Evolutionary conservation across 2,113 vertebrate species (phyloP).

Genomic region (Malurus alboscapulatus): DNA sequence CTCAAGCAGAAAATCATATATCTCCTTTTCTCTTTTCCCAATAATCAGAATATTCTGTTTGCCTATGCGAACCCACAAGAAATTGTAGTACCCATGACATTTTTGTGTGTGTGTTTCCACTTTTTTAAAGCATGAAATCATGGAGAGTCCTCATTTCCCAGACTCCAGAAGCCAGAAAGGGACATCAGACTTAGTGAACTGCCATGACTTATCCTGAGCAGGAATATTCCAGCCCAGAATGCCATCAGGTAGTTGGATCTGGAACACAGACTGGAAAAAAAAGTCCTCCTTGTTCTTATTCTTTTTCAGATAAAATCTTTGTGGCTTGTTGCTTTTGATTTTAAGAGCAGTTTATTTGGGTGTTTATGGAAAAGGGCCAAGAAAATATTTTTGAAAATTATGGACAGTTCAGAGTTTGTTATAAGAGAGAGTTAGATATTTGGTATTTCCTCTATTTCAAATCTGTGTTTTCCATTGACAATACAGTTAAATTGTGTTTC

Average conservation of each 20-base stretch:
- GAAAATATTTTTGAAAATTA: not conserved
- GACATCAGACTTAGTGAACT: not conserved
- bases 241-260: not conserved
- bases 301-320: not conserved
- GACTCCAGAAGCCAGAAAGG: not conserved
- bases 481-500: not conserved
- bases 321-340: not conserved
- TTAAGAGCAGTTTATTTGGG: not conserved
- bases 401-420: not conserved
- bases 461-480: not conserved
- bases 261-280: not conserved
- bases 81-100: not conserved
- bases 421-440: not conserved
- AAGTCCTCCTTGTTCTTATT: not conserved
- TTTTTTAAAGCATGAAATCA: not conserved
- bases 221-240: not conserved
- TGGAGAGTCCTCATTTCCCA: not conserved
- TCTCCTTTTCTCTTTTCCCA: not conserved
- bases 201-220: not conserved
- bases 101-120: not conserved
- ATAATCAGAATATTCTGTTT: not conserved
- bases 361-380: not conserved
- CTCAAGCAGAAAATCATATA: not conserved
- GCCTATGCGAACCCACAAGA: fast-evolving
- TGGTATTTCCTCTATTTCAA: not conserved